Evolutionary conservation across 2,113 vertebrate genomes (phyloP).

Genomic region (Catharus bicknelli): DNA sequence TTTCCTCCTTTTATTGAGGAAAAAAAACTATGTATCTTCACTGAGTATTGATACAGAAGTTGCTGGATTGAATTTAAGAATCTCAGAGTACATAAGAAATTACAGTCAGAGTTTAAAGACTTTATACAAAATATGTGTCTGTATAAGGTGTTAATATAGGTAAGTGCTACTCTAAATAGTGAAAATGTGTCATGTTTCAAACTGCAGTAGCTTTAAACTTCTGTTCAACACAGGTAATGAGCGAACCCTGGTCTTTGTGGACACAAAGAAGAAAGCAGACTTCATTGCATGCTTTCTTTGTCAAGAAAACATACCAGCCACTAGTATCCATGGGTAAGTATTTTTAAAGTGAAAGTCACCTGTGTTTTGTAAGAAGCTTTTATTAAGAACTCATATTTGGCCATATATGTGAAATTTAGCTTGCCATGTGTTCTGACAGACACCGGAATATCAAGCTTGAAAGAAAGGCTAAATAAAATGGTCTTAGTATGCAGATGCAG

Average conservation of each 20-base stretch:
- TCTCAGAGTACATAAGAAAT: not conserved
- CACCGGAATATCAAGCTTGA: not conserved
- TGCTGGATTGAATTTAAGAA: not conserved
- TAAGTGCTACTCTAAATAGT: not conserved
- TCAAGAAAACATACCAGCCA: slow-evolving; percentile 88
- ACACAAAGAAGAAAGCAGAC: slow-evolving; percentile 91
- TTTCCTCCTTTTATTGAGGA: not conserved
- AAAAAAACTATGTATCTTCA: not conserved
- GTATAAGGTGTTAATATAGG: not conserved
- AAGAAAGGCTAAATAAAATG: not conserved
- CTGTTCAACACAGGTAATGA: slow-evolving; percentile 74
- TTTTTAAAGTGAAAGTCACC: not conserved
- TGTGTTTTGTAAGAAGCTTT: rapidly evolving
- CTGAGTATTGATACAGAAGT: not conserved
- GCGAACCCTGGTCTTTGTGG: slow-evolving; percentile 93
- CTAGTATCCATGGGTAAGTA: slow-evolving; percentile 92
- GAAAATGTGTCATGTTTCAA: not conserved
- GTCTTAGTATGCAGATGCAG: not conserved
- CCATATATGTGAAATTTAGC: rapidly evolving
- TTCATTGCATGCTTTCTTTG: slow-evolving; percentile 90
- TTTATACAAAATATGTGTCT: not conserved
- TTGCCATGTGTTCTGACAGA: not conserved
- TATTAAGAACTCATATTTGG: not conserved
- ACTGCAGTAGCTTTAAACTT: not conserved
- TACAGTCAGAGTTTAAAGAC: not conserved